Evolutionary conservation across 2,113 vertebrate genomes (phyloP), one percentile per base, ranked within the genome.

Genomic region (Bucco capensis): DNA sequence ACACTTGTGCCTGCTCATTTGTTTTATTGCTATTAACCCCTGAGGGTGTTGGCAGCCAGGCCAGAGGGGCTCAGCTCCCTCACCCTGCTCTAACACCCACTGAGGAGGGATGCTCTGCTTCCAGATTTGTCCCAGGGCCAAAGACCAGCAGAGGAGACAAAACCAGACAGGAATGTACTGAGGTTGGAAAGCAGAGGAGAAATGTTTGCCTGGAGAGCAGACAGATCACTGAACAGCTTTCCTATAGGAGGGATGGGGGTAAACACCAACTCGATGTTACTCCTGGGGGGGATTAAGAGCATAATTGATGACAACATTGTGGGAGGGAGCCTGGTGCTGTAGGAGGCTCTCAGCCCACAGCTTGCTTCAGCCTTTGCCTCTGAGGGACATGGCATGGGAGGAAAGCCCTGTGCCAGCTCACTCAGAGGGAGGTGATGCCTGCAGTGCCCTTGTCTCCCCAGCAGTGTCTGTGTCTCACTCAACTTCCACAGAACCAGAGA

Each of bases 191-290:
- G n/a, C 2, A 14, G 66, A 79, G 62, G 53, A 12, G 15, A 72
- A 70, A n/a, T 33, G 6, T 42, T 77, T 88, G 86, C 86, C 93
- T 88, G 0, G 6, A 93, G 93, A 95, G 86, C 86, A 95, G 79
- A 30, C 86, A 64, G 91, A 95, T 76, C 93, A 92, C 21, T 35
- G 40, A 88, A 86, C 95, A 95, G 95, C 93, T 92, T 95, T 88
- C 25, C 83, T 2, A 83, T 94, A 54, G 95, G 93, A 94, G 93
- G 27, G 89, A 42, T 44, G 75, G 93, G 87, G 93, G 89, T 72
- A 95, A 93, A 93, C 93, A 95, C 44, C 89, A 74, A 88, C 75
- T 14, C 38, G 35, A 3, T 83, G 86, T 65, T 83, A 79, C 37
- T 85, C 5, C 79, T 85, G 91, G 66, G 72, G 72, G 89, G 71